Evolutionary conservation across 2,797 vertebrate genomes (phyloP).

Genomic region (Phrynocephalus vlangalii): DNA sequence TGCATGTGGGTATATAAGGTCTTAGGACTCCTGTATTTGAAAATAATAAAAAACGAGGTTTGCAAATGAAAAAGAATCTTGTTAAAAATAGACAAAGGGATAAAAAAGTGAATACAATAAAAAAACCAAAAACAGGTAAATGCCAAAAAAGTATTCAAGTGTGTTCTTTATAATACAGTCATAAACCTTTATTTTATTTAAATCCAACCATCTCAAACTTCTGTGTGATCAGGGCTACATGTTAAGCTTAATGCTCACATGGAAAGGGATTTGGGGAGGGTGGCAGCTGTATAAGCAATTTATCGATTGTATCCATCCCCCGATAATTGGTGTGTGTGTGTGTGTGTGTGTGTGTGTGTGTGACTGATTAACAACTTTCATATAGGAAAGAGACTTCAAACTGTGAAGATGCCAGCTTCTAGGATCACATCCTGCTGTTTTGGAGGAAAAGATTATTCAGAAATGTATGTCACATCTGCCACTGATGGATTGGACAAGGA

Average conservation of each 20-base stretch:
- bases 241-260: not conserved
- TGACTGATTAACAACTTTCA: slow-evolving; percentile 13
- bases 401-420: slow-evolving; percentile 80
- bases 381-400: slow-evolving; percentile 81
- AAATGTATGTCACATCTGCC: slow-evolving; percentile 89
- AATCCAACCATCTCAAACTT: too few relatives aligned
- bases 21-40: too few relatives aligned
- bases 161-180: too few relatives aligned
- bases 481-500: slow-evolving; percentile 77
- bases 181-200: too few relatives aligned
- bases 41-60: too few relatives aligned
- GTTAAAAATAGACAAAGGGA: too few relatives aligned
- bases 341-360: not conserved
- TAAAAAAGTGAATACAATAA: too few relatives aligned
- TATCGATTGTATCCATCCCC: not conserved
- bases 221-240: too few relatives aligned
- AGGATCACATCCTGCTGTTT: slow-evolving; percentile 91
- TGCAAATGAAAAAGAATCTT: too few relatives aligned
- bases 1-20: too few relatives aligned
- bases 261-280: not conserved
- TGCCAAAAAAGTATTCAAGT: too few relatives aligned
- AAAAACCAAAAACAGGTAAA: too few relatives aligned
- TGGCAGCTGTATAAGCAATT: not conserved
- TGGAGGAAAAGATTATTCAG: slow-evolving; percentile 85
- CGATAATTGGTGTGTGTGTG: not conserved